A percentile compares a stretch with the other conserved stretches of the same genome.
Conservation (phyloP, 2,888 invertebrate species). For the Adelognathus sp. region DNA sequence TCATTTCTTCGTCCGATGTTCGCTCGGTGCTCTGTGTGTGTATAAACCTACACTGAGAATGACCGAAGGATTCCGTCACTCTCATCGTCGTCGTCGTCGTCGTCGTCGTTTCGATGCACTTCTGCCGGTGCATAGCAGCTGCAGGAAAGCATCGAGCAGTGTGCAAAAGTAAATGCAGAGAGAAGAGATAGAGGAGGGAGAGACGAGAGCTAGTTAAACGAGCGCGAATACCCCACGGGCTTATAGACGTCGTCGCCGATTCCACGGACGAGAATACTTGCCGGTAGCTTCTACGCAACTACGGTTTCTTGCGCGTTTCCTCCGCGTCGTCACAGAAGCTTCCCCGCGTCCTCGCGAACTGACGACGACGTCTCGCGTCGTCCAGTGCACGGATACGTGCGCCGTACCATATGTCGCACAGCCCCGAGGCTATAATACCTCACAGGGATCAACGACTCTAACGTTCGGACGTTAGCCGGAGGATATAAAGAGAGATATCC, state of each 20-base stretch:
- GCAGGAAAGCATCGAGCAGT: too few relatives aligned
- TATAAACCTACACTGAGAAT: background rate
- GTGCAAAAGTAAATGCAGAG: conserved; percentile 27
- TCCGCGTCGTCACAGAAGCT: background rate
- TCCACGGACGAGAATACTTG: conserved; percentile 45
- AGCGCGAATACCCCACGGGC: conserved; percentile 47
- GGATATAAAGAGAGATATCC: conserved; percentile 39
- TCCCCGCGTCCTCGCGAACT: too few relatives aligned
- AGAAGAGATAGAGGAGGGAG: background rate
- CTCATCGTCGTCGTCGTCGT: conserved; percentile 26
- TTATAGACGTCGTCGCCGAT: conserved; percentile 42
- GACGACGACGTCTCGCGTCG: background rate
- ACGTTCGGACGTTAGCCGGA: conserved; percentile 13
- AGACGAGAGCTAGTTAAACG: conserved; percentile 58
- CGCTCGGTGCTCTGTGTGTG: background rate
- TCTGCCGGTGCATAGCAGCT: conserved; percentile 25
- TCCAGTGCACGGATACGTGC: background rate
- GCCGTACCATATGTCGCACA: conserved; percentile 41
- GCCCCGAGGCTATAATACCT: conserved; percentile 10
- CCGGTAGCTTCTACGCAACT: conserved; percentile 44
- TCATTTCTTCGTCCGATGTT: background rate
- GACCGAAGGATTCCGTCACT: conserved; percentile 53
- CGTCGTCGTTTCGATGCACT: conserved; percentile 46
- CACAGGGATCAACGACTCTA: conserved; percentile 54
- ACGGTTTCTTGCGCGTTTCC: conserved; percentile 47